Base-by-base conservation (phyloP, 2,113 vertebrate genomes). In the Gymnogyps californianus region DNA sequence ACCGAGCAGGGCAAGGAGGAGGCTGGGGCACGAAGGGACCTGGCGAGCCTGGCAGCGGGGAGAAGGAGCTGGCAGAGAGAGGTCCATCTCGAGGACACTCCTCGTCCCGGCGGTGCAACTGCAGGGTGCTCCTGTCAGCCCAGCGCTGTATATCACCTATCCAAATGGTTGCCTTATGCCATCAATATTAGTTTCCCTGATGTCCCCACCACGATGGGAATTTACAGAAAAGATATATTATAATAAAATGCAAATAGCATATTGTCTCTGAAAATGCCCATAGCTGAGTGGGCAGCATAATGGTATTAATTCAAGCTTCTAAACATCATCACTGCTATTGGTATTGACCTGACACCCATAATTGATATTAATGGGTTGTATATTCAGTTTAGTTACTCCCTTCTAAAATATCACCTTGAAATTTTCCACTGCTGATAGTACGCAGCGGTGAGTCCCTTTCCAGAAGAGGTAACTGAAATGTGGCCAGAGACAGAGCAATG, bases 321-420 rank as follows among this genome's bases (percentile, higher is more conserved):
- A 94, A 94, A 94, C 66, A 96, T 15, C 36, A 61, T 72, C 62
- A 54, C 57, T 49, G 70, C 54, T 88, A 14, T 57, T 80, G 71
- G 54, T 92, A 96, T 80, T 86, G 92, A 90, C 86, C 75, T 96
- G 95, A 92, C 92, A 94, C 82, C 34, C 64, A 38, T 83, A 90
- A 93, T 47, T 94, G 66, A 54, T 95, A 95, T 96, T 94, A 97
- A 95, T 83, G 89, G 95, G 31, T 75, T 66, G 20, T 32, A 69
- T 58, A 64, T 58, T 57, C 74, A 52, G 28, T 88, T 88, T 72
- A 86, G 78, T 90, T 70, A 86, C 66, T 83, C 31, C 51, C 31
- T 94, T 88, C 87, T 95, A 57, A 96, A 96, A 90, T 72, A 87
- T 36, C 90, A 91, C 93, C 92, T 92, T 94, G 82, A 93, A 86